These are phyloP conservation scores for Acipenser oxyrinchus DNA, from an alignment of 2,797 vertebrate species.

Conservation along the genomic window DNA sequence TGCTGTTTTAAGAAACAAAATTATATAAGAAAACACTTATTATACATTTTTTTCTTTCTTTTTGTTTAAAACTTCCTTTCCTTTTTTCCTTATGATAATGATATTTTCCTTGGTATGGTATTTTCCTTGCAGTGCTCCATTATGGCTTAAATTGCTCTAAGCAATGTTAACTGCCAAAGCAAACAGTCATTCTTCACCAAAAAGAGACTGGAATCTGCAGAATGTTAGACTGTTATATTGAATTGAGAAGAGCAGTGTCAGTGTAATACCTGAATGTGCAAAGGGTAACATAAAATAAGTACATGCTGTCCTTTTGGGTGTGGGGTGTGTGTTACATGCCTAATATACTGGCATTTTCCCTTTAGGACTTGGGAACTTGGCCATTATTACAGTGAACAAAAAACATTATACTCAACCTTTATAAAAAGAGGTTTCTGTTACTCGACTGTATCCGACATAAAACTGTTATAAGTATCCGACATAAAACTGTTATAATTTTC, in stretches of 20 bases:
- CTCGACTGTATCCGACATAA: background rate
- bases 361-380: conserved; percentile 15
- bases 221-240: conserved; percentile 24
- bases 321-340: conserved; percentile 9
- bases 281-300: conserved; percentile 7
- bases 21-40: too few species aligned
- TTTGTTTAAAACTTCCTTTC: conserved; percentile 16
- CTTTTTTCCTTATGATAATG: conserved; percentile 28
- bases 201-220: conserved; percentile 22
- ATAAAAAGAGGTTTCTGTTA: conserved; percentile 9
- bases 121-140: conserved; percentile 30
- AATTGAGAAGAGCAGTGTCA: conserved; percentile 18
- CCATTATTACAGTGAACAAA: conserved; percentile 6
- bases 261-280: conserved; percentile 7
- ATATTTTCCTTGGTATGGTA: conserved; percentile 8
- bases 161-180: conserved; percentile 41
- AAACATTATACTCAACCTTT: conserved; percentile 3
- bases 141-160: too few species aligned
- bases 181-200: conserved; percentile 37
- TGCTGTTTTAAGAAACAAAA: too few species aligned
- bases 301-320: conserved; percentile 13
- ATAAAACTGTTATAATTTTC: too few species aligned
- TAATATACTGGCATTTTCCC: conserved; percentile 20
- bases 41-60: conserved; percentile 1
- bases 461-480: too few species aligned